Evolutionary conservation across 2,113 vertebrate genomes (phyloP).

Genomic region (Neolamprologus caudopunctatus): DNA sequence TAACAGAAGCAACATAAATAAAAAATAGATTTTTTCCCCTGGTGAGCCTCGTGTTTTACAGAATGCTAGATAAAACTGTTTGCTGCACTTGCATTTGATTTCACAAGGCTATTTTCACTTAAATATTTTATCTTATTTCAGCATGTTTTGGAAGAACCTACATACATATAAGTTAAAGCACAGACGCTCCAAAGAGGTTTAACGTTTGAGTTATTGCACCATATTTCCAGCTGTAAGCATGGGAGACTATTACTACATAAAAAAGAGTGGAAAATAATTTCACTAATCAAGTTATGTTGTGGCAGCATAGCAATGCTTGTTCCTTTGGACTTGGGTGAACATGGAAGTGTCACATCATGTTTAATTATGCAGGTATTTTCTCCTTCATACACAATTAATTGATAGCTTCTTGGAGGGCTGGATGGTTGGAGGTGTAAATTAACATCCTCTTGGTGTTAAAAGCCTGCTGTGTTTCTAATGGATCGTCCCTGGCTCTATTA

Average conservation of each 20-base stretch:
- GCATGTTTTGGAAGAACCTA: neutral
- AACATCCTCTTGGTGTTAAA: constrained; percentile 13
- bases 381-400: neutral
- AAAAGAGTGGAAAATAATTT: neutral
- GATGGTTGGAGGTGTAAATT: neutral
- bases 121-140: neutral
- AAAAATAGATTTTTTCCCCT: neutral
- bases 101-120: neutral
- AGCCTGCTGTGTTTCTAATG: constrained; percentile 23
- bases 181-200: neutral
- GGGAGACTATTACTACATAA: neutral
- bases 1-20: neutral
- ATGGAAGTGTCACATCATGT: neutral
- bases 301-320: neutral
- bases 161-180: neutral
- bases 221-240: neutral
- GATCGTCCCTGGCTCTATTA: constrained; percentile 22
- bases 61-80: neutral
- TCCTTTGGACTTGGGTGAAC: neutral
- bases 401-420: neutral
- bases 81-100: neutral
- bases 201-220: neutral
- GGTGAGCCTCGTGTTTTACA: neutral
- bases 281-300: neutral
- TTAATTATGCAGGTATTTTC: neutral